Percentiles rank a stretch among this genome's conserved stretches.
These are phyloP conservation scores for Narcine bancroftii DNA, from an alignment of 2,113 vertebrate genomes.

Conservation along the genomic window DNA sequence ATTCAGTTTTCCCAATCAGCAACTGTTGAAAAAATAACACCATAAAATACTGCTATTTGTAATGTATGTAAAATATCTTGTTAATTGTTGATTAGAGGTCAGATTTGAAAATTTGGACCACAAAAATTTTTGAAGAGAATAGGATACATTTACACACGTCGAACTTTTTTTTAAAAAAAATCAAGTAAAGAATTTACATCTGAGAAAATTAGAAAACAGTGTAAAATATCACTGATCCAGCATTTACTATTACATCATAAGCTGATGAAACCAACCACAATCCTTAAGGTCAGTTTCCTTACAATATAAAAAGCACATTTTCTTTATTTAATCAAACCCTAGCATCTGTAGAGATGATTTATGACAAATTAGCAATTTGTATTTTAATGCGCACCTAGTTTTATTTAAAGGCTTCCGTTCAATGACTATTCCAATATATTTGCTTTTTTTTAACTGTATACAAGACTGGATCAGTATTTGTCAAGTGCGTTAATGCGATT, in stretches of 20 bases:
- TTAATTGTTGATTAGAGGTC: neutral
- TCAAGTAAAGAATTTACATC: neutral
- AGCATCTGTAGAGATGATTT: neutral
- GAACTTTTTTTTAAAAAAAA: neutral
- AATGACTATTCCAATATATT: conserved; percentile 15
- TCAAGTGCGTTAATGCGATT: conserved; percentile 36
- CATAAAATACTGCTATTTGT: neutral
- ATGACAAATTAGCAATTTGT: neutral
- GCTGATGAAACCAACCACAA: neutral
- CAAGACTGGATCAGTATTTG: conserved; percentile 26
- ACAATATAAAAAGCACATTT: neutral
- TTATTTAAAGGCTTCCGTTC: neutral
- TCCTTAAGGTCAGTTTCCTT: too few species aligned
- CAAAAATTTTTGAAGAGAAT: neutral
- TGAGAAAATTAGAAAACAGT: neutral
- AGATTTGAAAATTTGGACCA: neutral
- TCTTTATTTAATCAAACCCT: neutral
- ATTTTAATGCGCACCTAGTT: neutral
- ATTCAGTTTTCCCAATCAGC: neutral
- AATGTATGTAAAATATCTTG: neutral
- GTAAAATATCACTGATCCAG: neutral
- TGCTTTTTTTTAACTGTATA: neutral
- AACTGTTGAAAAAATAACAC: neutral
- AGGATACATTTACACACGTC: neutral
- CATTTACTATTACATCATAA: neutral